These are phyloP conservation scores for Echiichthys vipera DNA, from an alignment of 2,797 vertebrate species.

Conservation along the genomic window DNA sequence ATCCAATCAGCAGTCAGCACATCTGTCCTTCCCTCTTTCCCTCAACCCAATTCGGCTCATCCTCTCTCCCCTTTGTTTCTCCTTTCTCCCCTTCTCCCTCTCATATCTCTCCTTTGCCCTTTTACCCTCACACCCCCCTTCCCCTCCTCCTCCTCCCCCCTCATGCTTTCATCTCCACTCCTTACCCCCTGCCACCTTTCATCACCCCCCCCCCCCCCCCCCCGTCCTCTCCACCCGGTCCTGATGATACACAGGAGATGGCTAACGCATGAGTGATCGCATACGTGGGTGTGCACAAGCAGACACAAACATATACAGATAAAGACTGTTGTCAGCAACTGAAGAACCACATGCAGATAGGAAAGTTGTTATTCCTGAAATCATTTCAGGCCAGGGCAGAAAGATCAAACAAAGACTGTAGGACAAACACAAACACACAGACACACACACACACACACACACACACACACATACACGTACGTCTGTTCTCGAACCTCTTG, in stretches of 20 bases:
- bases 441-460: conserved; percentile 25
- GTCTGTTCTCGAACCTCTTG: conserved; percentile 61
- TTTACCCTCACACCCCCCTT: conserved; percentile 58
- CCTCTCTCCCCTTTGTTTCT: conserved; percentile 61
- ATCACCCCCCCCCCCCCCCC: conserved; percentile 44
- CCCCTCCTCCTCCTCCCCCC: neutral
- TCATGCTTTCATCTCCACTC: conserved; percentile 71
- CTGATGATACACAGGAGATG: conserved; percentile 71
- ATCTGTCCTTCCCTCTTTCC: conserved; percentile 71
- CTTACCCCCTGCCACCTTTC: conserved; percentile 75
- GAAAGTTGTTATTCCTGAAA: conserved; percentile 73
- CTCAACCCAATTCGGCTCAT: conserved; percentile 63
- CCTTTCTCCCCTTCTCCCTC: conserved; percentile 41
- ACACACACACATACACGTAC: conserved; percentile 33
- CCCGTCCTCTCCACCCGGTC: conserved; percentile 58
- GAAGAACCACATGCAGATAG: conserved; percentile 4
- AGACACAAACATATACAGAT: conserved; percentile 31
- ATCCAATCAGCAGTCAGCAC: conserved; percentile 77
- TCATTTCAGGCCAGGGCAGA: conserved; percentile 64
- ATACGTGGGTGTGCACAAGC: conserved; percentile 9
- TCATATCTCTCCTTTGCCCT: conserved; percentile 72
- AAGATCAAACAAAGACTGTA: conserved; percentile 81
- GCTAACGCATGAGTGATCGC: conserved; percentile 64
- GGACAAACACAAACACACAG: conserved; percentile 18
- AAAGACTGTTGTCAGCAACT: conserved; percentile 24